These are phyloP conservation scores for Neostethus bicornis DNA, from an alignment of 2,797 vertebrate genomes.

Conservation along the genomic window DNA sequence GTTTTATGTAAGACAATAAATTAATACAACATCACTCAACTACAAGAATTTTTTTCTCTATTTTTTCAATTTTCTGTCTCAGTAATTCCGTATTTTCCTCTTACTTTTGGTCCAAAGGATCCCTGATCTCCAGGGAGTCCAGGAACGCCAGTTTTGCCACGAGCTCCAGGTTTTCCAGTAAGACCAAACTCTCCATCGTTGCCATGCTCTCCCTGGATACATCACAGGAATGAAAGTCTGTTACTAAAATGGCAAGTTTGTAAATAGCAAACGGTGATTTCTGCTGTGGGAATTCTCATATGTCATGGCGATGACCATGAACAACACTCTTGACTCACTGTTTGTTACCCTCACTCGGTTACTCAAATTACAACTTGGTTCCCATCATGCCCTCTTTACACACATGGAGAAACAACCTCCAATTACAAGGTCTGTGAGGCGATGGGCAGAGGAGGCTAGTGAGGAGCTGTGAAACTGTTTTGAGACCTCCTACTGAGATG, in stretches of 20 bases:
- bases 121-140: slow-evolving; percentile 95
- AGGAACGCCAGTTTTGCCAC: slow-evolving; percentile 86
- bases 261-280: no score
- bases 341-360: no score
- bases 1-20: not conserved
- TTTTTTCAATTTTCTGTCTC: not conserved
- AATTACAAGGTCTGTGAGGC: no score
- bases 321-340: no score
- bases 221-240: not conserved
- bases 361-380: no score
- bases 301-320: no score
- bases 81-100: not conserved
- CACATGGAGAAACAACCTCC: no score
- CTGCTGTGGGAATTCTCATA: no score
- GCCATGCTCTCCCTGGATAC: slow-evolving; percentile 90
- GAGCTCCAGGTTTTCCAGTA: slow-evolving; percentile 85
- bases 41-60: not conserved
- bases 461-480: no score
- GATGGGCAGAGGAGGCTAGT: no score
- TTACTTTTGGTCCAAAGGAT: slow-evolving; percentile 90
- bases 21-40: not conserved
- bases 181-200: slow-evolving; percentile 89
- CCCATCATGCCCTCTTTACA: no score
- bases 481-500: no score
- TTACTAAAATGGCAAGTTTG: not conserved